Percentiles rank a stretch among this genome's conserved stretches.
phyloP scores from a whole-genome alignment of 2,888 invertebrate genomes.

The Dryococelus australis region DNA sequence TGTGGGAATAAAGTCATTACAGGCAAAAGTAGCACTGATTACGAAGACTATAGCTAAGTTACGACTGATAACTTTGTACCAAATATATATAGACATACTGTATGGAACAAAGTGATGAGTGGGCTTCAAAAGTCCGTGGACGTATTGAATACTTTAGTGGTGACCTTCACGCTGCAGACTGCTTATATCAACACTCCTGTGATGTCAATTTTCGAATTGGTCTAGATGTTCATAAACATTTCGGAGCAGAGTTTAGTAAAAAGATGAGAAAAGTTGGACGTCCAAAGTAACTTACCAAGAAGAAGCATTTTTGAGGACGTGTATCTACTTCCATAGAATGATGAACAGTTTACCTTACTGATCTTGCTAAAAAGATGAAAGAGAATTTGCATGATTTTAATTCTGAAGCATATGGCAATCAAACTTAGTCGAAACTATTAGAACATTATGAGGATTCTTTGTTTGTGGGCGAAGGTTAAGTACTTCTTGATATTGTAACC shows the following conservation, averaged over 20 bases:
- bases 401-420: no score
- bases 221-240: background rate
- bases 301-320: no score
- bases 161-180: background rate
- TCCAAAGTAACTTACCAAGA: no score
- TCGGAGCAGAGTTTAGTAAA: no score
- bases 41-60: background rate
- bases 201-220: background rate
- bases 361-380: no score
- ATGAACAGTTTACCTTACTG: no score
- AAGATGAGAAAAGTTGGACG: no score
- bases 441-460: no score
- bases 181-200: constrained; percentile 1
- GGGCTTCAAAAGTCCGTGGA: background rate
- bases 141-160: background rate
- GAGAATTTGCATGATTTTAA: no score
- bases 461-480: no score
- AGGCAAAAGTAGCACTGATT: background rate
- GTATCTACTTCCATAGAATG: no score
- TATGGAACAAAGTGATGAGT: background rate
- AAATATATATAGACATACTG: background rate
- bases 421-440: no score
- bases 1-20: background rate
- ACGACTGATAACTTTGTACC: background rate
- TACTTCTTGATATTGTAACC: constrained; percentile 1